Conservation (phyloP, 2,113 vertebrate genomes). For the Mustelus asterias region DNA sequence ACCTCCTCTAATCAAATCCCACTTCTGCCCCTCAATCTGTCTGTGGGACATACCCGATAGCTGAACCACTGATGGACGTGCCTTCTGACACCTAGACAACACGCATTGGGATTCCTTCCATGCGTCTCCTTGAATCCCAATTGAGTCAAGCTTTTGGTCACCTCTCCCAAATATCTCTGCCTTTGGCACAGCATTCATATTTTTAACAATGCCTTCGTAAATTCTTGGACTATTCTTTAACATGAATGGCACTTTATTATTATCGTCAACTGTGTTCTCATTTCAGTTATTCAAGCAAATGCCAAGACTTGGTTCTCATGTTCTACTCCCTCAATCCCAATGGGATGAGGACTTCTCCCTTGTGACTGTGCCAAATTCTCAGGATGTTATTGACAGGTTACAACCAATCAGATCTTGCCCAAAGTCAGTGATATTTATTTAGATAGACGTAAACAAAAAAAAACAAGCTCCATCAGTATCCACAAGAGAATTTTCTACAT, state of each 20-base stretch:
- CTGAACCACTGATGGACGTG: not conserved
- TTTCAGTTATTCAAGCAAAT: not conserved
- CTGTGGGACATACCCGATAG: not conserved
- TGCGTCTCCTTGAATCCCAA: too few relatives aligned
- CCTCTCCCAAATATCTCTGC: not conserved
- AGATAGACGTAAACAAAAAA: not conserved
- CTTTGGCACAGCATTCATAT: not conserved
- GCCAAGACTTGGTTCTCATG: not conserved
- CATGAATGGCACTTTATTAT: not conserved
- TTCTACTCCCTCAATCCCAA: not conserved
- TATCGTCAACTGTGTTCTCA: not conserved
- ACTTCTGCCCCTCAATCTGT: not conserved
- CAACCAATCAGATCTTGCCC: not conserved
- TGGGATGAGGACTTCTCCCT: not conserved
- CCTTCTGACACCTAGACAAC: not conserved
- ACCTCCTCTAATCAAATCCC: not conserved
- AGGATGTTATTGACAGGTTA: not conserved
- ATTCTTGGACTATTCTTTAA: not conserved
- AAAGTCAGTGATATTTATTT: not conserved
- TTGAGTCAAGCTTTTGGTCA: not conserved
- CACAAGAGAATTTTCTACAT: too few relatives aligned
- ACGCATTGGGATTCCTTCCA: not conserved
- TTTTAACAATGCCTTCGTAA: not conserved
- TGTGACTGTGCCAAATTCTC: not conserved
- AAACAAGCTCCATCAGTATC: not conserved